These are phyloP conservation scores for Ctenicera cuprea DNA, from an alignment of 2,888 invertebrate genomes.

Conservation along the genomic window DNA sequence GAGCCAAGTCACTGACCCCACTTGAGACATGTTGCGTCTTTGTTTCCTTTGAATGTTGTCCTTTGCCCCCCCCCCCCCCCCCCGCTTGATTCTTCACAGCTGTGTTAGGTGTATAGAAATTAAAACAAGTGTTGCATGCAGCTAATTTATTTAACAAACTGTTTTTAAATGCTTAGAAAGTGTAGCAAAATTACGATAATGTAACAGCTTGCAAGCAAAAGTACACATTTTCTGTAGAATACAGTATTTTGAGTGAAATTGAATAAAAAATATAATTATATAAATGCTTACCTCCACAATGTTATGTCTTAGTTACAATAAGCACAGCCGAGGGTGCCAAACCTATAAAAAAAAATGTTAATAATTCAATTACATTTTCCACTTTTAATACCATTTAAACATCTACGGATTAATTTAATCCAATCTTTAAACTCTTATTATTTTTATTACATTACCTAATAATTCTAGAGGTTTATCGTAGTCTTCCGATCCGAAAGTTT, in stretches of 20 bases:
- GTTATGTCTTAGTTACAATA: slow-evolving; percentile 80
- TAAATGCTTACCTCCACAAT: slow-evolving; percentile 34
- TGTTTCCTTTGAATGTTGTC: too few relatives aligned
- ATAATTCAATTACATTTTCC: too few relatives aligned
- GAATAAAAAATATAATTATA: slow-evolving; percentile 34
- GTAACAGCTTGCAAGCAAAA: slow-evolving; percentile 26
- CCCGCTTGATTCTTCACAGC: too few relatives aligned
- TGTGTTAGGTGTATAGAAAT: too few relatives aligned
- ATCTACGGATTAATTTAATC: too few relatives aligned
- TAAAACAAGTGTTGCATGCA: slow-evolving; percentile 28
- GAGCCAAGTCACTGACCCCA: too few relatives aligned
- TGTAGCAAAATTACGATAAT: slow-evolving; percentile 25
- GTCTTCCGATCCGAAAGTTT: slow-evolving; percentile 89
- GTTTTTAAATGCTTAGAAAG: slow-evolving; percentile 23
- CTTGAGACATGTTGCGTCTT: too few relatives aligned
- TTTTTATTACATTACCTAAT: slow-evolving; percentile 79
- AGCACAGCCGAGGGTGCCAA: slow-evolving; percentile 90
- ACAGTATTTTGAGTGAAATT: slow-evolving; percentile 2
- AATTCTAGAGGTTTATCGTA: slow-evolving; percentile 90
- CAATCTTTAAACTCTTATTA: too few relatives aligned
- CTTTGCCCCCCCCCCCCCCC: too few relatives aligned
- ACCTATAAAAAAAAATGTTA: slow-evolving; percentile 75
- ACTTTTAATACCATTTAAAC: too few relatives aligned
- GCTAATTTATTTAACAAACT: slow-evolving; percentile 34
- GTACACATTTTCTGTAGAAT: slow-evolving; percentile 8